These are phyloP conservation scores for Conomelus anceps DNA, from an alignment of 2,888 invertebrate species.

Conservation along the genomic window DNA sequence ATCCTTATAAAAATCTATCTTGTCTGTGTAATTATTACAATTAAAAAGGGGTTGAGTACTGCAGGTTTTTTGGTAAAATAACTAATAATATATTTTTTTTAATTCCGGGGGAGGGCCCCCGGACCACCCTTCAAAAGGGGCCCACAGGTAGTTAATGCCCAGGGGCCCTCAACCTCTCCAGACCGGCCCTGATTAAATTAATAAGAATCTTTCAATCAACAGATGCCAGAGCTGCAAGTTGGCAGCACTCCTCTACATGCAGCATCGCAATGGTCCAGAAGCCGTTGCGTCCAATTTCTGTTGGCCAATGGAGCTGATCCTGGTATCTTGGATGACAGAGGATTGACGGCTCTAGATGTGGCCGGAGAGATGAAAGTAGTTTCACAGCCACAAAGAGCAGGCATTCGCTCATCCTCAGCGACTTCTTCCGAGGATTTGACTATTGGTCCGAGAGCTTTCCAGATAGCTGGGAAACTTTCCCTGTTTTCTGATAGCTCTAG, in stretches of 20 bases:
- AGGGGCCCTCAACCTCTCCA: too few species aligned
- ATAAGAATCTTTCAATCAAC: background rate
- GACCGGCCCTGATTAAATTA: too few species aligned
- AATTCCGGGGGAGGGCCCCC: too few species aligned
- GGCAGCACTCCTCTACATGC: slow-evolving; percentile 57
- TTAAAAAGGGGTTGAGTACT: too few species aligned
- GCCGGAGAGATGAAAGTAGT: slow-evolving; percentile 41
- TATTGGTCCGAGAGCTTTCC: background rate
- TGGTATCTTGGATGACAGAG: slow-evolving; percentile 43
- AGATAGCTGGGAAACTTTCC: background rate
- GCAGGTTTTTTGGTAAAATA: too few species aligned
- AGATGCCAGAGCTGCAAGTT: slow-evolving; percentile 46
- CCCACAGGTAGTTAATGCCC: too few species aligned
- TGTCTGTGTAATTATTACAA: too few species aligned
- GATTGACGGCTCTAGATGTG: slow-evolving; percentile 48
- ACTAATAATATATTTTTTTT: too few species aligned
- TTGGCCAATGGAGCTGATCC: slow-evolving; percentile 48
- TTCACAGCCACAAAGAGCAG: background rate
- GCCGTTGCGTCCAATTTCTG: slow-evolving; percentile 47
- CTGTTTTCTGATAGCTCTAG: background rate
- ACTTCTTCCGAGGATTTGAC: background rate
- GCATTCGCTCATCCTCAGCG: too few species aligned
- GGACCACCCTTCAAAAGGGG: too few species aligned
- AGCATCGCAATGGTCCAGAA: slow-evolving; percentile 48
- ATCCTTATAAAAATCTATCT: too few species aligned